Conservation (phyloP, 2,888 invertebrate genomes). For the Thecophora atra region DNA sequence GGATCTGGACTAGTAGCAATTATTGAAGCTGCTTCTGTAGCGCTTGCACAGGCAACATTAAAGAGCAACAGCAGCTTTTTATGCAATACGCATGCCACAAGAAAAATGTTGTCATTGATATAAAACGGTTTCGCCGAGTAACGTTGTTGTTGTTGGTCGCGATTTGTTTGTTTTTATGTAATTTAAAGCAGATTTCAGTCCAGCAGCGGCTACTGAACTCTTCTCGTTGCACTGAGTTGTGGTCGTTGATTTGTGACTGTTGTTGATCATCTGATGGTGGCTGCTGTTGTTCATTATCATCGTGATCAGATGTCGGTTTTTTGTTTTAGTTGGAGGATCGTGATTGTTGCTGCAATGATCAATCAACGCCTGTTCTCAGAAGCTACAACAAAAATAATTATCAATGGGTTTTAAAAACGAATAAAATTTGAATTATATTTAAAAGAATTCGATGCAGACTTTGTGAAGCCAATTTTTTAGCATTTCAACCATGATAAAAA, state of each 20-base stretch:
- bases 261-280: background rate
- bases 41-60: background rate
- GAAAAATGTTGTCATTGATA: conserved; percentile 22
- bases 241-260: background rate
- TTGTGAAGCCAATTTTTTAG: too few species aligned
- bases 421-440: too few species aligned
- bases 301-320: too few species aligned
- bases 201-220: conserved; percentile 1
- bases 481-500: too few species aligned
- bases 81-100: background rate
- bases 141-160: background rate
- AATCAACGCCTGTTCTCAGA: too few species aligned
- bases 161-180: background rate
- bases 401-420: too few species aligned
- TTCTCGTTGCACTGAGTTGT: background rate
- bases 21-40: background rate
- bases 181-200: background rate
- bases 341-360: background rate
- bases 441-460: too few species aligned
- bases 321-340: background rate
- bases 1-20: background rate
- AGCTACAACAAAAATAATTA: too few species aligned
- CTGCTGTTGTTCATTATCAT: background rate
- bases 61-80: background rate
- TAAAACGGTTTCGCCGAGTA: background rate